Evolutionary conservation across 2,888 invertebrate species (phyloP).

Genomic region (Chorisops tibialis): DNA sequence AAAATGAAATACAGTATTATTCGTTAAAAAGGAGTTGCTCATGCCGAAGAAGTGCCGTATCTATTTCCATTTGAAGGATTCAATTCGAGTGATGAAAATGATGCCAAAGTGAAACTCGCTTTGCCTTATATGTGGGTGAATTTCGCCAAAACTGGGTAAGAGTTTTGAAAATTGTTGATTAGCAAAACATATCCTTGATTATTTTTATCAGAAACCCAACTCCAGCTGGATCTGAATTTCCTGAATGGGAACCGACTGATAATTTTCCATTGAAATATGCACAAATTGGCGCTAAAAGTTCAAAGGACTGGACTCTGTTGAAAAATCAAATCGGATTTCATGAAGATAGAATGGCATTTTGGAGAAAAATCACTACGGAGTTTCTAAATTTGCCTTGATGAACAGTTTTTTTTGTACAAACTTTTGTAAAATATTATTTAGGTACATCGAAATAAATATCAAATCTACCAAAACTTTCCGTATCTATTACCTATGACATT

Average conservation of each 20-base stretch:
- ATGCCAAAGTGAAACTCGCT: not conserved
- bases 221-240: not conserved
- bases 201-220: not conserved
- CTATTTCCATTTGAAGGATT: not conserved
- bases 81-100: not conserved
- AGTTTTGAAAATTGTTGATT: too few species aligned
- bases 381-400: too few species aligned
- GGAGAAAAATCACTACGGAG: too few species aligned
- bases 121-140: not conserved
- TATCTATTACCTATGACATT: too few species aligned
- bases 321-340: constrained; percentile 4
- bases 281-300: constrained; percentile 15
- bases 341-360: not conserved
- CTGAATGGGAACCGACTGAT: not conserved
- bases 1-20: not conserved
- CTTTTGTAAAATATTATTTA: too few species aligned
- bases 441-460: too few species aligned
- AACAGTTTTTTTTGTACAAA: too few species aligned
- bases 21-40: not conserved
- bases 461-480: too few species aligned
- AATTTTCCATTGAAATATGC: constrained; percentile 8
- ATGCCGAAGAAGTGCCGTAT: not conserved
- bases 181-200: not conserved
- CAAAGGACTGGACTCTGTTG: constrained; percentile 14
- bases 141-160: not conserved